Evolutionary conservation across 2,113 vertebrate species (phyloP).

Genomic region (Arenaria interpres): DNA sequence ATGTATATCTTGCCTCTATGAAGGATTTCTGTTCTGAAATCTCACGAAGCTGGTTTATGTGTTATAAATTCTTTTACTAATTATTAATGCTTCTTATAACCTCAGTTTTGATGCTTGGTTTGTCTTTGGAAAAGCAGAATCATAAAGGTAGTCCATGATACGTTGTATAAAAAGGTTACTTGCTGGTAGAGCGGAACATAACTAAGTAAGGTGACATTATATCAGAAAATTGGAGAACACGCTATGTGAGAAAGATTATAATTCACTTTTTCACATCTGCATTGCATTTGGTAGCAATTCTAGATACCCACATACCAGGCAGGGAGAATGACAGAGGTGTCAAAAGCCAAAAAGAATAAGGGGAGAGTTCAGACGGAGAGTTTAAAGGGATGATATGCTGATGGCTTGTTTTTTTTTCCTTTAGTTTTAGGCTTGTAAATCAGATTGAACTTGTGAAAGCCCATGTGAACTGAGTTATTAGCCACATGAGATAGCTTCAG

Average conservation of each 20-base stretch:
- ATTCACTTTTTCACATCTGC: neutral
- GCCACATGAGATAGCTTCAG: neutral
- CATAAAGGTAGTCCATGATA: neutral
- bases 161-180: neutral
- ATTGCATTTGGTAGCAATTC: neutral
- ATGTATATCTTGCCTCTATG: neutral
- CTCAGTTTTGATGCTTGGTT: neutral
- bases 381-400: neutral
- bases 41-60: neutral
- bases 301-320: fast-evolving
- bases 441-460: neutral
- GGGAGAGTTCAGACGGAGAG: neutral
- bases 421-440: neutral
- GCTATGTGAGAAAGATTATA: neutral
- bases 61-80: neutral
- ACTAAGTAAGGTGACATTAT: neutral
- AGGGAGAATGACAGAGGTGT: neutral
- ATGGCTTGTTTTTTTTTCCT: neutral
- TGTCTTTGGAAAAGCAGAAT: neutral
- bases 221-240: neutral
- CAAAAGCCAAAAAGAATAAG: neutral
- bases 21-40: neutral
- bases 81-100: neutral
- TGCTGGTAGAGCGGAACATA: neutral
- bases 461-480: neutral